Percentiles rank a stretch among this genome's conserved stretches.
Conservation (phyloP, 2,888 invertebrate genomes). For the Ennomos fuscantarius region DNA sequence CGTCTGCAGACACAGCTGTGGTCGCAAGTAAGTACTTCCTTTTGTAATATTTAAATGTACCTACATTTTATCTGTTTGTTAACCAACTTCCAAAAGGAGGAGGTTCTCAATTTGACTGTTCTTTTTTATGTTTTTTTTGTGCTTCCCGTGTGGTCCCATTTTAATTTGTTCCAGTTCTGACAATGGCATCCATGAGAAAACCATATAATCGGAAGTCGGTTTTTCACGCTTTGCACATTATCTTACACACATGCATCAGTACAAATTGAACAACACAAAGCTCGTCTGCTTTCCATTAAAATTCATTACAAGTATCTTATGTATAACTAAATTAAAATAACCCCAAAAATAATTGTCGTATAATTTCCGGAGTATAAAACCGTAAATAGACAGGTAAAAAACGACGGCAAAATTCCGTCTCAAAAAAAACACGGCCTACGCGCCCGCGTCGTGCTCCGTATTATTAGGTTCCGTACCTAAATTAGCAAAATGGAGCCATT, state of each 20-base stretch:
- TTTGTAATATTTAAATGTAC: too few species aligned
- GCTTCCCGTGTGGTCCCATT: too few species aligned
- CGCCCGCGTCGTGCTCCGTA: too few species aligned
- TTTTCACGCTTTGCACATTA: too few species aligned
- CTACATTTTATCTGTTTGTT: too few species aligned
- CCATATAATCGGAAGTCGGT: too few species aligned
- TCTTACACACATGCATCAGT: not conserved
- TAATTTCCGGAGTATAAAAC: conserved; percentile 9
- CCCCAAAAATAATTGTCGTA: conserved; percentile 11
- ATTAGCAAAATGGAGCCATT: not conserved
- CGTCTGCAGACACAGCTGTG: conserved; percentile 72
- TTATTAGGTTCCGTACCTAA: not conserved
- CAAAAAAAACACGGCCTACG: conserved; percentile 12
- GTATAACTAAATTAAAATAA: conserved; percentile 3
- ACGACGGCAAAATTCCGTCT: conserved; percentile 17
- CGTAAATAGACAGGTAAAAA: conserved; percentile 25
- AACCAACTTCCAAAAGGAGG: too few species aligned
- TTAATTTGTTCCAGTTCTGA: too few species aligned
- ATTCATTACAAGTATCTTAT: conserved; percentile 9
- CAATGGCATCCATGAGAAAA: too few species aligned
- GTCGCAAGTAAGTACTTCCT: conserved; percentile 83
- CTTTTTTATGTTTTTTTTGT: too few species aligned
- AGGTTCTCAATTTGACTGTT: too few species aligned
- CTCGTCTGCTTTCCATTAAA: conserved; percentile 17
- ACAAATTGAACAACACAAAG: not conserved